These are phyloP conservation scores for Pelecanus crispus DNA, from an alignment of 2,113 vertebrate species.

Conservation along the genomic window DNA sequence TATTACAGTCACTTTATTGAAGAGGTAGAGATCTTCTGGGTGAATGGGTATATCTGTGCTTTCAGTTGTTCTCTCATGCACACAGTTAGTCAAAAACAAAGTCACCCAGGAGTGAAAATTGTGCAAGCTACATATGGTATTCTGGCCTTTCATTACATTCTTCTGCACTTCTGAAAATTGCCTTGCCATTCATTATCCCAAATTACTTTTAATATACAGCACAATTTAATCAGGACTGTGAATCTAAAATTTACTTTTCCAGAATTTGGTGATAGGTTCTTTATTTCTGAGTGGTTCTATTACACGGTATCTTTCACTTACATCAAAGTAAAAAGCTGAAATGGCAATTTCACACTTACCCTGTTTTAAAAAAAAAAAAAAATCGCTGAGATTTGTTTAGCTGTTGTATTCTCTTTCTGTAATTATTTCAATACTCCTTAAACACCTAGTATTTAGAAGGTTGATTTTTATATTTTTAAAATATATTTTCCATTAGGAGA, in stretches of 20 bases:
- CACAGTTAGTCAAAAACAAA: neutral
- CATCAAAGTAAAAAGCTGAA: slow-evolving; percentile 51
- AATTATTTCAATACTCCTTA: neutral
- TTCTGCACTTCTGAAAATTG: neutral
- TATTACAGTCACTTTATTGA: neutral
- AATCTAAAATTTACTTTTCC: neutral
- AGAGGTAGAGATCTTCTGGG: neutral
- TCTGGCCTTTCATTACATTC: neutral
- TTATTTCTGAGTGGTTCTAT: slow-evolving; percentile 27
- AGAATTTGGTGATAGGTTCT: slow-evolving; percentile 30
- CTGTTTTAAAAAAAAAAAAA: neutral
- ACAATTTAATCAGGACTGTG: slow-evolving; percentile 14
- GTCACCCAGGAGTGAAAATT: neutral
- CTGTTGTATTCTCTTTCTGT: neutral
- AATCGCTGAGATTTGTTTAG: neutral
- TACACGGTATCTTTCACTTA: neutral
- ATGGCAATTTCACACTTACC: slow-evolving; percentile 7
- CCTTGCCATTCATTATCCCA: neutral
- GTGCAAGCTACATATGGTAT: neutral
- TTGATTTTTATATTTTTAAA: neutral
- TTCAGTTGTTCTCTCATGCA: neutral
- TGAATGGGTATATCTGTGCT: neutral
- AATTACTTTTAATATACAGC: neutral
- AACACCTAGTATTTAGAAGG: neutral
- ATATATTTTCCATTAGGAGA: neutral